A percentile compares a stretch with the other conserved stretches of the same genome.
Conservation (phyloP, 2,888 invertebrate species). For the Cosmia pyralina region DNA sequence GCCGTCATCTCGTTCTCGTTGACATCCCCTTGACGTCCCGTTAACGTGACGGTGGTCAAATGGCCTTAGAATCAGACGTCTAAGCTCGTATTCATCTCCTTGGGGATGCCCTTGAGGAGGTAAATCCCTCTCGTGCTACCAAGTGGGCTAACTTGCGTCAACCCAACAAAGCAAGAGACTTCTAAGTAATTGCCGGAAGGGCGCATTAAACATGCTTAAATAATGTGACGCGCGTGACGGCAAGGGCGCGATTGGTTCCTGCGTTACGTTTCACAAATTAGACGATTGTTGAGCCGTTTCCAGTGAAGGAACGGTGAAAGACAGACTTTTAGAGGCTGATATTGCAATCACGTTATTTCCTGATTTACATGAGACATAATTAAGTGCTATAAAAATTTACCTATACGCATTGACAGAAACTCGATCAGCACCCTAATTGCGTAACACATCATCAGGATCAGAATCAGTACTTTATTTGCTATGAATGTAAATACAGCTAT, state of each 20-base stretch:
- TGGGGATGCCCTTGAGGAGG: background rate
- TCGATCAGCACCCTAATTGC: too few species aligned
- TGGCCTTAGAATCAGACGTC: too few species aligned
- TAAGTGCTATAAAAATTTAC: background rate
- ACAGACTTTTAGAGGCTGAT: background rate
- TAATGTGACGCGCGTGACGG: background rate
- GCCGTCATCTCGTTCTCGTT: too few species aligned
- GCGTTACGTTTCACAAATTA: background rate
- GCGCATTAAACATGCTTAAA: conserved; percentile 35
- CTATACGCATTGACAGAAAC: background rate
- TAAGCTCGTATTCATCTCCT: conserved; percentile 6
- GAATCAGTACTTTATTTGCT: too few species aligned
- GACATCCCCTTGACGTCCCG: too few species aligned
- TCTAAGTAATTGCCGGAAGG: conserved; percentile 1
- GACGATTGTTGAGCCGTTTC: background rate
- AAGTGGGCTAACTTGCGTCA: conserved; percentile 12
- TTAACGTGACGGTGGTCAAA: too few species aligned
- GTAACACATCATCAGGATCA: too few species aligned
- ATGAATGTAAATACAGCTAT: too few species aligned
- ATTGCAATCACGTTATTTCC: background rate
- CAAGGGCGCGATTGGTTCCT: background rate
- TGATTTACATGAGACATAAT: background rate
- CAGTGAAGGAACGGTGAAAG: background rate
- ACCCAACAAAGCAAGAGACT: conserved; percentile 16
- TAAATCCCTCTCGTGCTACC: background rate